Evolutionary conservation across 2,888 invertebrate species (phyloP), one percentile per base, ranked within the genome.

Genomic region (Ashinkailepas kermadecensis): DNA sequence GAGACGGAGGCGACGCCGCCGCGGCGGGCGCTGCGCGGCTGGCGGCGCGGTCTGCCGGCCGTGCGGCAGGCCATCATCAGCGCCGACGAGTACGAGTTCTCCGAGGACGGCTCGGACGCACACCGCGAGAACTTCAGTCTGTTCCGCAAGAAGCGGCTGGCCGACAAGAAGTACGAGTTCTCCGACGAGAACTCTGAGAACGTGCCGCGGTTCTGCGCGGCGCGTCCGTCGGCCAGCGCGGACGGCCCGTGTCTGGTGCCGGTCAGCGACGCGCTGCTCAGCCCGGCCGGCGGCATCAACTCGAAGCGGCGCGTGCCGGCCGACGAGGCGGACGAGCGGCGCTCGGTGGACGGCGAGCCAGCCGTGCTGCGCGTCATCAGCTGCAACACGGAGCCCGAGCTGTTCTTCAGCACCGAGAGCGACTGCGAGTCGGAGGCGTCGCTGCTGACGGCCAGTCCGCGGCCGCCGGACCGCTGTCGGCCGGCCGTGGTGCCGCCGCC

Each of bases 91-190:
- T 95, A 95, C 86, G 95, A 95, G 81, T 95, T 95, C 86, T 94
- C 92, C 0, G 95, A 95, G 85, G 95, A 95, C 85, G 91, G 92
- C 11, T 93, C 93, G 85, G 91, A 90, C 11, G 83, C 85, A 56
- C 94, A 94, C 84, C 94, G 93, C 86, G 95, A 95, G 86, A 95
- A 95, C 86, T 90, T 95, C n/a, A 94, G 94, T 85, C 93, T 92
- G 86, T 95, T 94, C 86, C 90, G 95, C 12, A 94, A 94, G 86
- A 91, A 95, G 81, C 91, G 95, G 12, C 88, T 95, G 81, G 96
- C 96, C 0, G 95, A 96, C 86, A 96, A 96, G 87, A 95, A 95
- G 87, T 96, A 96, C 86, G 95, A 95, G 86, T 95, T 96, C 86
- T 81, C 84, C 57, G 83, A 86, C n/a, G 84, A 84, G 78, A 82